These are phyloP conservation scores for Stomatorhinus walkeri DNA, from an alignment of 2,797 vertebrate species.

Conservation along the genomic window DNA sequence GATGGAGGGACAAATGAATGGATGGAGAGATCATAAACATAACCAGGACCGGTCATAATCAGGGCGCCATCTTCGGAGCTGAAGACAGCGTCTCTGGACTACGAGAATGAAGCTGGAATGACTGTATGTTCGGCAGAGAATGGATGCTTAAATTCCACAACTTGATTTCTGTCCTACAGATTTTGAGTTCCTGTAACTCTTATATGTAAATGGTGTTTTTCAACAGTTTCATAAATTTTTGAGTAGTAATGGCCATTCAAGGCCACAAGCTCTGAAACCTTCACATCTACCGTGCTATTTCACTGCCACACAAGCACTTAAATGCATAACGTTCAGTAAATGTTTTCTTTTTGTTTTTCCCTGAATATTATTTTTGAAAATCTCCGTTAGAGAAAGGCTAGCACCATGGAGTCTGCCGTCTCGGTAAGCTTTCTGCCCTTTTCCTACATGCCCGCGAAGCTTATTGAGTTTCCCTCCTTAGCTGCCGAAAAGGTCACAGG, in stretches of 20 bases:
- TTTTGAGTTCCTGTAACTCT: background rate
- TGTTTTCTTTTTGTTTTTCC: background rate
- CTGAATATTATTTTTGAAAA: constrained; percentile 13
- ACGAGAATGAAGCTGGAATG: background rate
- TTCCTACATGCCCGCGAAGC: constrained; percentile 22
- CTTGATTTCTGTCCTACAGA: background rate
- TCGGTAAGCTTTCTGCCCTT: constrained; percentile 18
- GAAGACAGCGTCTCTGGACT: background rate
- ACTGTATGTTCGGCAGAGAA: background rate
- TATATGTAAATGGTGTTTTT: background rate
- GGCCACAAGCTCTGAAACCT: background rate
- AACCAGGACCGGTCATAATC: background rate
- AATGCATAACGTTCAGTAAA: background rate
- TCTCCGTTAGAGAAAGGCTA: background rate
- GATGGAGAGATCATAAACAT: background rate
- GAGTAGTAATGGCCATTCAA: background rate
- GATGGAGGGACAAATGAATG: background rate
- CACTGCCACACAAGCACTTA: background rate
- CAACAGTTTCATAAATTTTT: background rate
- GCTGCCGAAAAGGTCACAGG: constrained; percentile 21
- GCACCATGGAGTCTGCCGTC: background rate
- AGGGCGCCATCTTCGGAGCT: background rate
- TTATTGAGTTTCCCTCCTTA: constrained; percentile 26
- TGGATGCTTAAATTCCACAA: background rate
- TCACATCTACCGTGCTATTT: background rate